Evolutionary conservation across 2,888 invertebrate genomes (phyloP).

Genomic region (Melanostoma scalare): DNA sequence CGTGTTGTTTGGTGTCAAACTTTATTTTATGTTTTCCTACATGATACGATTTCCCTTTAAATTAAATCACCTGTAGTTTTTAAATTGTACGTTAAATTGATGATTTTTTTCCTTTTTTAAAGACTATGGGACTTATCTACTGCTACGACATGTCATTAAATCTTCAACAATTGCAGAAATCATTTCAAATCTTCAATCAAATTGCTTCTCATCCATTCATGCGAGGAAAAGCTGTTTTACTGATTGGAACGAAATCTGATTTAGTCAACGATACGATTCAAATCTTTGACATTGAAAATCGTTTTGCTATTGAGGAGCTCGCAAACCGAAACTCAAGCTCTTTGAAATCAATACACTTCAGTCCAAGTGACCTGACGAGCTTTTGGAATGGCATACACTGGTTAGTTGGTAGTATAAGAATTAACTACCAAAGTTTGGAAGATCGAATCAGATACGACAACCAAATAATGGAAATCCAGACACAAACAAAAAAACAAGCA

Average conservation of each 20-base stretch:
- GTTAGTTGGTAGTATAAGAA: constrained; percentile 16
- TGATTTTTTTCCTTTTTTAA: constrained; percentile 19
- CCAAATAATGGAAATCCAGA: background rate
- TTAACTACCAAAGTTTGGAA: constrained; percentile 11
- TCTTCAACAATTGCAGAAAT: constrained; percentile 71
- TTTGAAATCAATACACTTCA: constrained; percentile 60
- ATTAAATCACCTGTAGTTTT: too few relatives aligned
- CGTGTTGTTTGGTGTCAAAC: too few relatives aligned
- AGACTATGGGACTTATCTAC: constrained; percentile 78
- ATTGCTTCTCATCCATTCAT: constrained; percentile 76
- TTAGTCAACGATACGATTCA: constrained; percentile 76
- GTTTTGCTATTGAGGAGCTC: constrained; percentile 77
- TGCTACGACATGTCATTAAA: constrained; percentile 78
- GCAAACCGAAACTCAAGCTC: constrained; percentile 75
- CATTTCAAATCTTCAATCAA: constrained; percentile 75
- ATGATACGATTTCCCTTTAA: too few relatives aligned
- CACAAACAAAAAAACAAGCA: background rate
- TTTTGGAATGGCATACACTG: constrained; percentile 59
- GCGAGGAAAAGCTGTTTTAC: constrained; percentile 78
- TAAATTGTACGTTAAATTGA: too few relatives aligned
- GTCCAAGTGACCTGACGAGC: constrained; percentile 10
- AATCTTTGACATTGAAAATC: constrained; percentile 79
- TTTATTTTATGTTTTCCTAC: too few relatives aligned
- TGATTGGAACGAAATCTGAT: constrained; percentile 78
- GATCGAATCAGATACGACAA: constrained; percentile 40